phyloP scores from a whole-genome alignment of 2,888 invertebrate species.

The Cenopis cana region DNA sequence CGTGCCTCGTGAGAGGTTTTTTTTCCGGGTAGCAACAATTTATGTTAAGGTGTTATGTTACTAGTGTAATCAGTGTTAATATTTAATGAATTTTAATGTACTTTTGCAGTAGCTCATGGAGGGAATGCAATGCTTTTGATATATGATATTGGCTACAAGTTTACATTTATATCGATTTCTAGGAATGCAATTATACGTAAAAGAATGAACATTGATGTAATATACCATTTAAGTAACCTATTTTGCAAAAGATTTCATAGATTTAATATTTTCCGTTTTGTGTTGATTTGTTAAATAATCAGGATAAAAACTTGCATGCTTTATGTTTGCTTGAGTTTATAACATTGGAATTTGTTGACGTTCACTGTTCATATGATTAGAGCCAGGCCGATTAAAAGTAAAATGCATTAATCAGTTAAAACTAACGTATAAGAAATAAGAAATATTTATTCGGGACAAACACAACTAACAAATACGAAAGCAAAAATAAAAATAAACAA shows the following conservation, averaged over 20 bases:
- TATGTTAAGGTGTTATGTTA: constrained; percentile 13
- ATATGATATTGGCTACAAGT: constrained; percentile 3
- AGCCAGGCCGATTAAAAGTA: neutral
- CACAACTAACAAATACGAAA: too few species aligned
- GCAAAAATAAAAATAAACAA: too few species aligned
- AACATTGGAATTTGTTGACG: constrained; percentile 1
- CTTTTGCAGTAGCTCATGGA: constrained; percentile 9
- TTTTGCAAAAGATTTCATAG: neutral
- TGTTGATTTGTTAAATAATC: neutral
- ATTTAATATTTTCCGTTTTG: neutral
- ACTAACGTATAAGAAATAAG: too few species aligned
- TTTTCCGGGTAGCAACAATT: constrained; percentile 39
- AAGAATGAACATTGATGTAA: neutral
- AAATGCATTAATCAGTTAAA: neutral
- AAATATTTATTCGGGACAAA: too few species aligned
- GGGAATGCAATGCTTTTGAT: constrained; percentile 20
- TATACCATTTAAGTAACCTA: neutral
- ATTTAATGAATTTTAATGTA: too few species aligned
- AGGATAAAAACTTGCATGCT: too few species aligned
- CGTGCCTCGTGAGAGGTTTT: neutral
- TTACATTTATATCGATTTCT: constrained; percentile 3
- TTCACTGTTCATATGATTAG: neutral
- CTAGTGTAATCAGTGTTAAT: constrained; percentile 12
- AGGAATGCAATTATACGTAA: neutral
- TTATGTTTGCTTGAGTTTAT: neutral